Percentiles rank a stretch among this genome's conserved stretches.
Conservation (phyloP, 2,113 vertebrate species). For the Thalassoma bifasciatum region DNA sequence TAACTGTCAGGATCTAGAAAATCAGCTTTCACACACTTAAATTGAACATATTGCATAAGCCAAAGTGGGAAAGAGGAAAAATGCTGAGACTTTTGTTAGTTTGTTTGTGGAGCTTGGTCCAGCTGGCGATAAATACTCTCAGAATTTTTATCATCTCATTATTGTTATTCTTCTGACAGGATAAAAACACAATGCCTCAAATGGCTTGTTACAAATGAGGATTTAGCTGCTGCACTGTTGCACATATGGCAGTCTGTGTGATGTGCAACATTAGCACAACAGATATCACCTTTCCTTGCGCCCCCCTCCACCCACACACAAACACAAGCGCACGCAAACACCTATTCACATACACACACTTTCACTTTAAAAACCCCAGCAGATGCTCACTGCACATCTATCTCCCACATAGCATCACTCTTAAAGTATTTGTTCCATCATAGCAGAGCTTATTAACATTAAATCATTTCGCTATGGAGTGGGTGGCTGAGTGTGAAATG, state of each 20-base stretch:
- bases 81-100: neutral
- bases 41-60: neutral
- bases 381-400: conserved; percentile 60
- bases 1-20: conserved; percentile 18
- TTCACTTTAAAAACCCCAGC: conserved; percentile 26
- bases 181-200: neutral
- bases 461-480: conserved; percentile 65
- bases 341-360: neutral
- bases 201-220: conserved; percentile 32
- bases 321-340: conserved; percentile 21
- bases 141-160: neutral
- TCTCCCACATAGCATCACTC: conserved; percentile 66
- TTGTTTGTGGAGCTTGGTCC: neutral
- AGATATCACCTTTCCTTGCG: conserved; percentile 52
- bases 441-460: conserved; percentile 64
- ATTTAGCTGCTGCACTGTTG: conserved; percentile 18
- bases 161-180: conserved; percentile 4
- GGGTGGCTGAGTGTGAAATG: conserved; percentile 74
- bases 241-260: conserved; percentile 45
- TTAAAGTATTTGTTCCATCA: conserved; percentile 64
- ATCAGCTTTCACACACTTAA: conserved; percentile 10
- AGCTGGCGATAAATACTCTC: conserved; percentile 10
- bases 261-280: conserved; percentile 49
- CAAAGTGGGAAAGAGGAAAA: neutral
- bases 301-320: conserved; percentile 14